A percentile compares a stretch with the other conserved stretches of the same genome.
Conservation (phyloP, 2,113 vertebrate genomes). For the Mirza zaza region DNA sequence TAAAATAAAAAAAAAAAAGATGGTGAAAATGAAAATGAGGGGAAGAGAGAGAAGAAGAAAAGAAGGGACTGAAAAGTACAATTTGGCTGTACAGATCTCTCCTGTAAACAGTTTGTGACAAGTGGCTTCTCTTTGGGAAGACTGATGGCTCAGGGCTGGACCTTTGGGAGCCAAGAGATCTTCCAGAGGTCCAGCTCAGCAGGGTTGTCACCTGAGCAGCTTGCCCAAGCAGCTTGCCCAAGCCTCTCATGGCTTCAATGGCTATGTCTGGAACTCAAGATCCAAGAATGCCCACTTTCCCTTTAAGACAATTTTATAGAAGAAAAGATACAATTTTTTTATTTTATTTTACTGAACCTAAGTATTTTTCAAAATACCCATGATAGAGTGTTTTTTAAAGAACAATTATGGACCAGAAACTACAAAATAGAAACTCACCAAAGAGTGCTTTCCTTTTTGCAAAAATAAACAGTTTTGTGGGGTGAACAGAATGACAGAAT, state of each 20-base stretch:
- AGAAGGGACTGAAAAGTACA: background rate
- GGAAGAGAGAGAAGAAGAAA: background rate
- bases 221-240: background rate
- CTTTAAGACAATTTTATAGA: background rate
- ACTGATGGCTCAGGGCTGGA: background rate
- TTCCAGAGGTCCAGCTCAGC: background rate
- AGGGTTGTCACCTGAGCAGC: background rate
- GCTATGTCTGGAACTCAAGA: background rate
- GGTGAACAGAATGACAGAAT: background rate
- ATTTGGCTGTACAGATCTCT: rapidly evolving
- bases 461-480: background rate
- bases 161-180: background rate
- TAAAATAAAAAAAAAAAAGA: background rate
- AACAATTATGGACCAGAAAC: background rate
- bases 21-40: background rate
- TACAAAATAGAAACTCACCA: background rate
- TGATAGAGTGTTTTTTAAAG: background rate
- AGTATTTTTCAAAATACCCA: background rate
- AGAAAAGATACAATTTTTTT: background rate
- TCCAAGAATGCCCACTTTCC: background rate
- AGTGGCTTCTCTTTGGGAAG: background rate
- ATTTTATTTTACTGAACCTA: conserved; percentile 5
- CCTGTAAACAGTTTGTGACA: background rate
- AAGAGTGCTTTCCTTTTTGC: background rate
- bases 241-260: background rate